Conservation (phyloP, 2,113 vertebrate species). For the Chrysochloris asiatica region DNA sequence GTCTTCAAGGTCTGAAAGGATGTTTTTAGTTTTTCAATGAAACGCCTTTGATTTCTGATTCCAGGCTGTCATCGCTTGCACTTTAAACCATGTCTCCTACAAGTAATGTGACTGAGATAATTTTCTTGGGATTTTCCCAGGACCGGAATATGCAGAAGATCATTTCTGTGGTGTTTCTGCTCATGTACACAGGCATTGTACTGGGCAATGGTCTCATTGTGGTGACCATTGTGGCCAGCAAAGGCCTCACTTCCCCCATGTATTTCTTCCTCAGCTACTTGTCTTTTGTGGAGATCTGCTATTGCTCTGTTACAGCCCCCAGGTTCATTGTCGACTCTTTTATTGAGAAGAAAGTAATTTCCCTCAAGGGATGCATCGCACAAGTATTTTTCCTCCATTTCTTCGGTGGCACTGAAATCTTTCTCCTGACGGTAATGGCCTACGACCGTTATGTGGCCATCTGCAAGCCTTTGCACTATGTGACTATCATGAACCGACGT, state of each 20-base stretch:
- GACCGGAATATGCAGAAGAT: constrained; percentile 8
- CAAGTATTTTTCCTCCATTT: constrained; percentile 77
- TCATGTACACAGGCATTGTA: constrained; percentile 40
- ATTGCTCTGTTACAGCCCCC: constrained; percentile 73
- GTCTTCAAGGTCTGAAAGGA: neutral
- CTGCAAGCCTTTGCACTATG: constrained; percentile 65
- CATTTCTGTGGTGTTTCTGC: constrained; percentile 51
- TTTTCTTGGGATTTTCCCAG: constrained; percentile 60
- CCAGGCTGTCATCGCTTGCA: neutral
- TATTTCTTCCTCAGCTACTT: constrained; percentile 77
- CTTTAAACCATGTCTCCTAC: constrained; percentile 6
- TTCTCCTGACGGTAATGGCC: constrained; percentile 77
- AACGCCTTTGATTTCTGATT: neutral
- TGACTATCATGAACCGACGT: constrained; percentile 25
- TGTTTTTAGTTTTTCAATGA: neutral
- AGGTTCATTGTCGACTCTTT: constrained; percentile 78
- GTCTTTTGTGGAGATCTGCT: constrained; percentile 77
- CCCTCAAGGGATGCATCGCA: constrained; percentile 70
- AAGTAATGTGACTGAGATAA: constrained; percentile 50
- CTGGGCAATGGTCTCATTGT: constrained; percentile 62
- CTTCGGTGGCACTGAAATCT: constrained; percentile 76
- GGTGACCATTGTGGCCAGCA: constrained; percentile 56
- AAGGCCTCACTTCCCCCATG: constrained; percentile 75
- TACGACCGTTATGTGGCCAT: constrained; percentile 75
- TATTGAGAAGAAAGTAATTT: constrained; percentile 59